Conservation (phyloP, 2,797 vertebrate genomes). For the Urocyon cinereoargenteus region DNA sequence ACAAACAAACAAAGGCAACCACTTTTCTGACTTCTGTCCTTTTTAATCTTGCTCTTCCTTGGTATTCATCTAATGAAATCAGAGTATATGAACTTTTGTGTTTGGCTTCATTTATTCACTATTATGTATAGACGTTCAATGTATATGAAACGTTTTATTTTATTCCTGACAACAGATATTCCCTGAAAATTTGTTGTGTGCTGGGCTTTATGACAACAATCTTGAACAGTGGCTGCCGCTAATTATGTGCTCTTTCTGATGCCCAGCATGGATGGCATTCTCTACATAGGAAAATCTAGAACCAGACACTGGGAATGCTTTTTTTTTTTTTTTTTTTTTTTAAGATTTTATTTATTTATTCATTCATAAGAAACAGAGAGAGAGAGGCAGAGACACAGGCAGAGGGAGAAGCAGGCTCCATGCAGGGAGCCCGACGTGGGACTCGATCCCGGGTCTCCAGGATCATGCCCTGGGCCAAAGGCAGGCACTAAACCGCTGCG, state of each 20-base stretch:
- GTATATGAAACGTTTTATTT: background rate
- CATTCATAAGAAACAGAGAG: too few relatives aligned
- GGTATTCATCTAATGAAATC: background rate
- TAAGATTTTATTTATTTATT: too few relatives aligned
- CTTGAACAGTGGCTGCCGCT: background rate
- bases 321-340: constrained; percentile 11
- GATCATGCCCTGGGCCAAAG: too few relatives aligned
- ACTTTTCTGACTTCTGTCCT: background rate
- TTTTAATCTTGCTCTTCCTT: background rate
- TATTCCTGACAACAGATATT: background rate
- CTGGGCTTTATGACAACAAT: background rate
- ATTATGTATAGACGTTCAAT: background rate
- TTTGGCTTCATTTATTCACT: background rate
- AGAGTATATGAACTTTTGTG: background rate
- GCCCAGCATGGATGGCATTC: background rate
- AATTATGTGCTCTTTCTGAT: background rate
- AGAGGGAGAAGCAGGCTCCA: too few relatives aligned
- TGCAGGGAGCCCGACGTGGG: too few relatives aligned
- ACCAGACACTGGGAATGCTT: constrained; percentile 68
- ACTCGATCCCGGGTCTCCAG: too few relatives aligned
- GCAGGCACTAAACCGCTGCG: rapidly evolving
- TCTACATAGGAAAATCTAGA: constrained; percentile 69
- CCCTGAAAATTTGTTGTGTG: background rate
- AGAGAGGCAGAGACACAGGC: too few relatives aligned
- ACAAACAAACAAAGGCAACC: background rate